A percentile compares a stretch with the other conserved stretches of the same genome.
phyloP scores from a whole-genome alignment of 2,797 vertebrate genomes.

The Crypturellus tataupa region DNA sequence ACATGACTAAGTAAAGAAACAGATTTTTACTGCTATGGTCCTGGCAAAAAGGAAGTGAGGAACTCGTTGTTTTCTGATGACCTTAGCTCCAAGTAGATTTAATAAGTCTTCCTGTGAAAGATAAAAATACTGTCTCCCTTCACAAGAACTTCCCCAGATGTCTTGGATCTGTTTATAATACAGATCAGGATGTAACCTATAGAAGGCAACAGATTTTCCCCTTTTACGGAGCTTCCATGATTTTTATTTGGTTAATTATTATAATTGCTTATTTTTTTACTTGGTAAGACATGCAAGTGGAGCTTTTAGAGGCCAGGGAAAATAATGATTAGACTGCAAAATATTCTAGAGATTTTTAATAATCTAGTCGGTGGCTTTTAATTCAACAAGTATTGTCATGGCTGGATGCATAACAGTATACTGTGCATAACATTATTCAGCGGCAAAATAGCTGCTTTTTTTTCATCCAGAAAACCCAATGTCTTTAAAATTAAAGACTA shows the following conservation, averaged over 20 bases:
- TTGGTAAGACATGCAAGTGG: not conserved
- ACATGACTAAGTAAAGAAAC: not conserved
- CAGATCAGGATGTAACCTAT: not conserved
- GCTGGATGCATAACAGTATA: not conserved
- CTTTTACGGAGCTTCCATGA: not conserved
- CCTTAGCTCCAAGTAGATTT: not conserved
- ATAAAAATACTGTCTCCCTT: not conserved
- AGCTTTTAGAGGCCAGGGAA: not conserved
- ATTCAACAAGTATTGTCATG: not conserved
- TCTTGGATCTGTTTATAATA: not conserved
- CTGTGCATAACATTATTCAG: not conserved
- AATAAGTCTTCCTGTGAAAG: not conserved
- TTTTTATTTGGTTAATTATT: constrained; percentile 35
- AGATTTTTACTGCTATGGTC: not conserved
- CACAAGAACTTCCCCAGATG: not conserved
- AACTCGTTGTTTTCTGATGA: not conserved
- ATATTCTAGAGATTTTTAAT: not conserved
- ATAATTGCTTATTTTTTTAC: constrained; percentile 13
- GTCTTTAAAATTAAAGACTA: not conserved
- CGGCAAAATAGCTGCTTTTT: not conserved
- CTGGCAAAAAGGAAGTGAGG: not conserved
- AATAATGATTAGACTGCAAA: not conserved
- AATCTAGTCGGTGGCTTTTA: not conserved
- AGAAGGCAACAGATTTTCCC: not conserved
- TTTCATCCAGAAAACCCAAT: not conserved